A percentile compares a stretch with the other conserved stretches of the same genome.
phyloP scores from a whole-genome alignment of 2,888 invertebrate genomes.

The Chloroclysta siterata region DNA sequence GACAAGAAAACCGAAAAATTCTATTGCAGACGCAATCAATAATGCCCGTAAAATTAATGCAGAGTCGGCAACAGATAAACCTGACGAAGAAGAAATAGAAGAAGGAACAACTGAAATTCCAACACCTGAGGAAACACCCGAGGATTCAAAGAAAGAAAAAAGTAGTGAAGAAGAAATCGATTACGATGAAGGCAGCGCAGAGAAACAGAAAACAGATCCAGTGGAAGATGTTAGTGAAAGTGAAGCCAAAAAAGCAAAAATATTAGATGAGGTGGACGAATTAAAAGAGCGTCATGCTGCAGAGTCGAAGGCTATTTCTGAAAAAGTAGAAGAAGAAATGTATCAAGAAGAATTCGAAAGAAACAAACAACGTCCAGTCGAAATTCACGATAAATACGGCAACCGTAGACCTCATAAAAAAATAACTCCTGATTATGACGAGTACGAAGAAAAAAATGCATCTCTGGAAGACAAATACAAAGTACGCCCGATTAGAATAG shows the following conservation, averaged over 20 bases:
- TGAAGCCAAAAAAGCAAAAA: slow-evolving; percentile 68
- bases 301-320: slow-evolving; percentile 69
- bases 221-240: slow-evolving; percentile 56
- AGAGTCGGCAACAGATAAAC: slow-evolving; percentile 17
- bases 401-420: slow-evolving; percentile 32
- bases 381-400: slow-evolving; percentile 56
- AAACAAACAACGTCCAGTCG: slow-evolving; percentile 26
- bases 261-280: slow-evolving; percentile 71
- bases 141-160: slow-evolving; percentile 30
- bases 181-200: slow-evolving; percentile 54
- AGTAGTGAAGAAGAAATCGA: slow-evolving; percentile 43
- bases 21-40: slow-evolving; percentile 48
- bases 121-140: slow-evolving; percentile 29
- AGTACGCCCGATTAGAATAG: slow-evolving; percentile 44
- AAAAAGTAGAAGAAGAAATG: slow-evolving; percentile 71
- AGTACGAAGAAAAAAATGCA: slow-evolving; percentile 60
- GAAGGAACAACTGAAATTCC: slow-evolving; percentile 29
- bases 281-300: slow-evolving; percentile 70
- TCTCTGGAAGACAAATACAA: slow-evolving; percentile 62
- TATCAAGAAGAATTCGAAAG: slow-evolving; percentile 58
- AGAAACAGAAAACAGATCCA: slow-evolving; percentile 50
- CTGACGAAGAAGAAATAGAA: slow-evolving; percentile 27
- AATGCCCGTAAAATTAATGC: slow-evolving; percentile 33
- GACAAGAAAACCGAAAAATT: slow-evolving; percentile 49
- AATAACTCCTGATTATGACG: slow-evolving; percentile 60